Percentiles rank a stretch among this genome's conserved stretches.
Conservation (phyloP, 2,888 invertebrate species). For the Hofmannophila pseudospretella region DNA sequence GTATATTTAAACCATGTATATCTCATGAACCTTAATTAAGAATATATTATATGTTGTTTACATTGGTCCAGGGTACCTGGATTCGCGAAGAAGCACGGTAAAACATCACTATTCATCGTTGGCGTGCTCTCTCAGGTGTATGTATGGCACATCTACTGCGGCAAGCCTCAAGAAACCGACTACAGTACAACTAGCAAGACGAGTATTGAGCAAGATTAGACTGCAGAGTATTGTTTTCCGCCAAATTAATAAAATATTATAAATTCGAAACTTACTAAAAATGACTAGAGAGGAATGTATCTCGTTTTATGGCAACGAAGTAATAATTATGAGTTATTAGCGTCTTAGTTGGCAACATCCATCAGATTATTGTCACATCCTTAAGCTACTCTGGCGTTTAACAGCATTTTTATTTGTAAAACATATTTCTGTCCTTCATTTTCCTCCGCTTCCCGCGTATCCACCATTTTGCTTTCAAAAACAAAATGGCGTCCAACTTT, state of each 20-base stretch:
- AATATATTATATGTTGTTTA: constrained; percentile 54
- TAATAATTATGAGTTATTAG: constrained; percentile 26
- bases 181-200: constrained; percentile 53
- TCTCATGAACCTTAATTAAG: constrained; percentile 56
- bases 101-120: constrained; percentile 37
- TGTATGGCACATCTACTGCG: constrained; percentile 70
- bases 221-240: constrained; percentile 39
- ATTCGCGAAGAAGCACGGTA: constrained; percentile 41
- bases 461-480: constrained; percentile 13
- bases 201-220: constrained; percentile 68
- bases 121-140: constrained; percentile 51
- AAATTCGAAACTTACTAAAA: constrained; percentile 28
- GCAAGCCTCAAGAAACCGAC: constrained; percentile 46
- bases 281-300: constrained; percentile 75
- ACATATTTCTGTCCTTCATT: constrained; percentile 11
- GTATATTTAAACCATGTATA: constrained; percentile 57
- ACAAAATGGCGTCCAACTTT: constrained; percentile 16
- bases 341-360: constrained; percentile 62
- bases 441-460: not conserved
- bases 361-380: constrained; percentile 67
- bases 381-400: constrained; percentile 52
- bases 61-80: constrained; percentile 69
- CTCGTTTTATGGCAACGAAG: constrained; percentile 47
- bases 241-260: constrained; percentile 31
- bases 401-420: constrained; percentile 30